A percentile compares a stretch with the other conserved stretches of the same genome.
Conservation (phyloP, 2,888 invertebrate genomes). For the Rhodophaea formosa region DNA sequence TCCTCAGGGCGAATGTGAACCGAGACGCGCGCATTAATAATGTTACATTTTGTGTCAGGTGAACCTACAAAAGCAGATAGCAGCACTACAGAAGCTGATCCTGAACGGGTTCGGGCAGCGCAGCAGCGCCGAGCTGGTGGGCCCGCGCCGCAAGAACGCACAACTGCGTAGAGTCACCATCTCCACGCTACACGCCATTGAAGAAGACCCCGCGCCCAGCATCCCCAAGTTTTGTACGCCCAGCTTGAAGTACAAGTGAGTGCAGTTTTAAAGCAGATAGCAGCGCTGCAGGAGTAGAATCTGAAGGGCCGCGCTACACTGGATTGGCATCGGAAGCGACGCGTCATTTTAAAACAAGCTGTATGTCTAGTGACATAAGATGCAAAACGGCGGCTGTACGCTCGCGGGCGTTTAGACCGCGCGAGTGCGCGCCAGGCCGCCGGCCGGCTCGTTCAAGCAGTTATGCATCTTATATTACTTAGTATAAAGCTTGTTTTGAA, state of each 20-base stretch:
- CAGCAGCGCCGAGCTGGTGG: conserved; percentile 44
- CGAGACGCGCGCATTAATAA: not conserved
- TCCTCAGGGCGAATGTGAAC: no score
- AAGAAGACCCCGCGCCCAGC: conserved; percentile 39
- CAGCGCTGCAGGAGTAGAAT: conserved; percentile 50
- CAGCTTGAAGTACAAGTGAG: conserved; percentile 67
- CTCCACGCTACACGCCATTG: conserved; percentile 48
- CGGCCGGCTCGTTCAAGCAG: no score
- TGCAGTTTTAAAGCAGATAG: conserved; percentile 50
- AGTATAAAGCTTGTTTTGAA: no score
- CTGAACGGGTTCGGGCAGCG: conserved; percentile 58
- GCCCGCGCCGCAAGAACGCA: conserved; percentile 47
- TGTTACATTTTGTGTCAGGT: not conserved
- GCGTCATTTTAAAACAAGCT: no score
- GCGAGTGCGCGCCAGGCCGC: no score
- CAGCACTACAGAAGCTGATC: conserved; percentile 54
- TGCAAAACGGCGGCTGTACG: no score
- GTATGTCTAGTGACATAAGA: no score
- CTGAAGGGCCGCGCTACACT: no score
- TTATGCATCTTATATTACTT: no score
- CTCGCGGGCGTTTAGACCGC: no score
- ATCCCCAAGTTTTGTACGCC: conserved; percentile 64
- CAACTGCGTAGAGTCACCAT: conserved; percentile 60
- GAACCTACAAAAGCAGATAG: conserved; percentile 56
- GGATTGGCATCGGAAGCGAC: no score